These are phyloP conservation scores for Yponomeuta plumbellus DNA, from an alignment of 2,888 invertebrate species.

Conservation along the genomic window DNA sequence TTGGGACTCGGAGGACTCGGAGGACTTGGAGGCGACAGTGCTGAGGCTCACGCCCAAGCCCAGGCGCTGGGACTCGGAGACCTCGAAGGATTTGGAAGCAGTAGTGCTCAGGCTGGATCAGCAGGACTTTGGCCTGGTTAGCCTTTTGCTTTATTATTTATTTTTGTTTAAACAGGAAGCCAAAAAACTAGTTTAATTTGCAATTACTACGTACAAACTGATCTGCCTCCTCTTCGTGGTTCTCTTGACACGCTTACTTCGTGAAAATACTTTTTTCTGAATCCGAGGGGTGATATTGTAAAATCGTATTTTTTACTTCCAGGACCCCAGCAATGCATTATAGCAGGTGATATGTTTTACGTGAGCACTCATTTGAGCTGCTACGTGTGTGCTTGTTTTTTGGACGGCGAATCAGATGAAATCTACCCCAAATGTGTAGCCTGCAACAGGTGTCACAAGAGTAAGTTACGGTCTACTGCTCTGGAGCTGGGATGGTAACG, in stretches of 20 bases:
- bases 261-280: no score
- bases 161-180: no score
- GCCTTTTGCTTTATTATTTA: neutral
- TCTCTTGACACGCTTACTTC: no score
- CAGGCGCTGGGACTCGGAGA: neutral
- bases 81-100: neutral
- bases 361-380: neutral
- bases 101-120: neutral
- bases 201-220: no score
- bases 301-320: neutral
- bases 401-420: neutral
- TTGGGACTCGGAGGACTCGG: neutral
- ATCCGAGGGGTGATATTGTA: neutral
- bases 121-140: neutral
- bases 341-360: constrained; percentile 7
- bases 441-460: neutral
- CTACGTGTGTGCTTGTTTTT: constrained; percentile 5
- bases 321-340: neutral
- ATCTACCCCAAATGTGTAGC: neutral
- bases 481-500: neutral
- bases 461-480: neutral
- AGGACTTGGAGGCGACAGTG: neutral
- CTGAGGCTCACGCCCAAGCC: neutral
- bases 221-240: no score
- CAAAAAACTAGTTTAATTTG: no score